Conservation (phyloP, 2,113 vertebrate species). For the Oophaga pumilio region DNA sequence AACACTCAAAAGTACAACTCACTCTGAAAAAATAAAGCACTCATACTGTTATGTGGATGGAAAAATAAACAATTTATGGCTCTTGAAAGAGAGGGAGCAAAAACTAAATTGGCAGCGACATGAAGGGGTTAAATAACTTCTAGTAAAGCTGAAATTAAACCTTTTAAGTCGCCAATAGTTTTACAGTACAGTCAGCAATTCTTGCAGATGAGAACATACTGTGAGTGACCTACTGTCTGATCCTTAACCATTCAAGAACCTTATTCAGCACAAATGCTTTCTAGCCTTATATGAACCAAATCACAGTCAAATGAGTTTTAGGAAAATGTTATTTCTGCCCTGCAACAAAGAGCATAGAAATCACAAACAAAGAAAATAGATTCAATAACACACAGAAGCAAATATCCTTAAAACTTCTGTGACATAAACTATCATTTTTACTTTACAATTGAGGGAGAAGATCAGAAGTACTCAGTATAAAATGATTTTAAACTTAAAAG, state of each 20-base stretch:
- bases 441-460: constrained; percentile 41
- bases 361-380: not conserved
- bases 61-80: too few relatives aligned
- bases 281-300: not conserved
- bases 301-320: not conserved
- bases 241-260: not conserved
- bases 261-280: not conserved
- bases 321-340: not conserved
- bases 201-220: not conserved
- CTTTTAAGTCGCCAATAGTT: not conserved
- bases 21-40: too few relatives aligned
- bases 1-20: too few relatives aligned
- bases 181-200: not conserved
- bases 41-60: too few relatives aligned
- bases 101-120: not conserved
- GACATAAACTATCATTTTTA: constrained; percentile 34
- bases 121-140: not conserved
- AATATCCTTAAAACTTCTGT: constrained; percentile 39
- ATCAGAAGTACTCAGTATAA: constrained; percentile 51
- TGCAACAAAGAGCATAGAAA: not conserved
- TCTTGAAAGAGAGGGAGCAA: too few relatives aligned
- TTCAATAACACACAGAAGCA: constrained; percentile 21
- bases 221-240: not conserved
- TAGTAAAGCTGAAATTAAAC: not conserved
- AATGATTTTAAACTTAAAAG: constrained; percentile 62